Percentiles rank a stretch among this genome's conserved stretches.
phyloP scores from a whole-genome alignment of 2,888 invertebrate genomes.

The Spodoptera littoralis region DNA sequence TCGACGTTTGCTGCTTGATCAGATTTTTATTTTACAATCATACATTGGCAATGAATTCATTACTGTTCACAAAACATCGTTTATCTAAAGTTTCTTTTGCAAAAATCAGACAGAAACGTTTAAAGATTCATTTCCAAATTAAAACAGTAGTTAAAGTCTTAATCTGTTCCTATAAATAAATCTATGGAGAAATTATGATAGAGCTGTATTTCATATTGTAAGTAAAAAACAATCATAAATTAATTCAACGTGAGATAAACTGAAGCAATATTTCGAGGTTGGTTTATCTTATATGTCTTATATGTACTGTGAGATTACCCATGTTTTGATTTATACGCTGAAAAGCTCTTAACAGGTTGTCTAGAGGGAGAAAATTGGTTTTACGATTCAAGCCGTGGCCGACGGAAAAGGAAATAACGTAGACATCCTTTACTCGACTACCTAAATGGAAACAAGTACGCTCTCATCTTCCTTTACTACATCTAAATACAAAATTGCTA shows the following conservation, averaged over 20 bases:
- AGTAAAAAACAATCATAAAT: conserved; percentile 17
- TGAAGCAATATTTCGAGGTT: conserved; percentile 22
- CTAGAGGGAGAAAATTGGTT: conserved; percentile 63
- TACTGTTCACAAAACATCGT: no score
- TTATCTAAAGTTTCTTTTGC: no score
- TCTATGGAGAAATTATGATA: no score
- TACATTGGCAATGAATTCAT: no score
- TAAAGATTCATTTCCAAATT: no score
- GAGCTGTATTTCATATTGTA: no score
- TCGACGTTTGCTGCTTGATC: no score
- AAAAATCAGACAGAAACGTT: no score
- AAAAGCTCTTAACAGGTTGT: conserved; percentile 49
- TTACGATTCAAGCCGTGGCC: conserved; percentile 55
- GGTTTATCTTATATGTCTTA: conserved; percentile 30
- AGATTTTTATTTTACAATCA: no score
- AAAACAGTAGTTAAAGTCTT: no score
- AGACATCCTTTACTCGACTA: conserved; percentile 53
- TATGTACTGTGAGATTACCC: conserved; percentile 34
- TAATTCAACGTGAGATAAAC: conserved; percentile 8
- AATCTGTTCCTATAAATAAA: no score
- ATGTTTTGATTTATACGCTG: conserved; percentile 45
- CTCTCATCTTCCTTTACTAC: neutral
- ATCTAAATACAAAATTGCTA: conserved; percentile 20
- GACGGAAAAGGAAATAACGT: conserved; percentile 60
- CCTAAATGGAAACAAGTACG: conserved; percentile 35